Percentiles rank a stretch among this genome's conserved stretches.
Conservation (phyloP, 2,888 invertebrate genomes). For the Acanthacorydalis orientalis region DNA sequence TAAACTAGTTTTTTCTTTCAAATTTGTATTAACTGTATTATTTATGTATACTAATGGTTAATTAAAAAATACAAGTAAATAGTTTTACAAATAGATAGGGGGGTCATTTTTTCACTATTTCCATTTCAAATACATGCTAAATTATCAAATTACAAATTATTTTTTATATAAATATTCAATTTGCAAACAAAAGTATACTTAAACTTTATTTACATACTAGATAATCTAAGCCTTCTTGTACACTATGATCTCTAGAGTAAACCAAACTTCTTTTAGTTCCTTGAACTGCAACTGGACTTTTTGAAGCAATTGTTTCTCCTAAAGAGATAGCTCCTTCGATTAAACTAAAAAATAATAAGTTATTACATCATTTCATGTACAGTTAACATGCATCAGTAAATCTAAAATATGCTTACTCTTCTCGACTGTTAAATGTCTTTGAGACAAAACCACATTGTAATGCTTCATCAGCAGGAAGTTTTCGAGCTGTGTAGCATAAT, state of each 20-base stretch:
- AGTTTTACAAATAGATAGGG: no score
- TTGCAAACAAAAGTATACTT: slow-evolving; percentile 9
- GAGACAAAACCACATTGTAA: slow-evolving; percentile 68
- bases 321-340: slow-evolving; percentile 53
- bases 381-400: not conserved
- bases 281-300: slow-evolving; percentile 92
- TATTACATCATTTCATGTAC: not conserved
- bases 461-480: slow-evolving; percentile 68
- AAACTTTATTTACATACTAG: slow-evolving; percentile 48
- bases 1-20: no score
- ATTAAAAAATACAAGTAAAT: no score
- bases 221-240: slow-evolving; percentile 75
- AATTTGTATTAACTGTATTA: no score
- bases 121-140: no score
- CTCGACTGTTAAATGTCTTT: slow-evolving; percentile 48
- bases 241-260: slow-evolving; percentile 76
- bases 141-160: no score
- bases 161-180: slow-evolving; percentile 11
- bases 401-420: slow-evolving; percentile 30
- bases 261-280: slow-evolving; percentile 70
- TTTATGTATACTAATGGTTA: no score
- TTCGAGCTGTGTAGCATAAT: slow-evolving; percentile 72
- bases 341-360: slow-evolving; percentile 33
- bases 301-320: slow-evolving; percentile 65
- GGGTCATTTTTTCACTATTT: no score